A percentile compares a stretch with the other conserved stretches of the same genome.
Conservation (phyloP, 1,140 invertebrate species). For the Leptinotarsa texana region DNA sequence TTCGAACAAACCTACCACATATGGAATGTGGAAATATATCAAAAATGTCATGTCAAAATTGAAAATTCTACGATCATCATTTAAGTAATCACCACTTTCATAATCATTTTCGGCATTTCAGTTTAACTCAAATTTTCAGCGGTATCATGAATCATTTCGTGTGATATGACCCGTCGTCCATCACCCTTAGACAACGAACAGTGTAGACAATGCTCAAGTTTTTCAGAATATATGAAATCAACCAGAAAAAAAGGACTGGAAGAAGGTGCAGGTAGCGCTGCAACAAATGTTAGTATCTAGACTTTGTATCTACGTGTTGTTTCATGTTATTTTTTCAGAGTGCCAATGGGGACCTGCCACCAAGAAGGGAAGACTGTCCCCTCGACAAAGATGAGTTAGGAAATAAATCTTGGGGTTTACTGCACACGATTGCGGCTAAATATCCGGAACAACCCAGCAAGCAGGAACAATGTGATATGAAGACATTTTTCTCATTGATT, state of each 20-base stretch:
- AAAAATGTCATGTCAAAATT: no score
- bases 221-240: constrained; percentile 52
- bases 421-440: constrained; percentile 97
- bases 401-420: constrained; percentile 83
- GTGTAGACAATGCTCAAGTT: constrained; percentile 53
- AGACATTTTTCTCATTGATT: constrained; percentile 81
- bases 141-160: constrained; percentile 24
- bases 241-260: constrained; percentile 44
- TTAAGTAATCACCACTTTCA: no score
- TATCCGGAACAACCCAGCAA: constrained; percentile 85
- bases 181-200: constrained; percentile 51
- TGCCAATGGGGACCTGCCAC: constrained; percentile 32
- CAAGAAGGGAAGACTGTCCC: constrained; percentile 66
- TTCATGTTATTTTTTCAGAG: not conserved
- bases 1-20: no score
- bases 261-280: constrained; percentile 32
- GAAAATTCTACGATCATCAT: no score
- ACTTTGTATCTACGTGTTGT: constrained; percentile 23
- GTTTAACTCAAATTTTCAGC: constrained; percentile 20
- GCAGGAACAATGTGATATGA: constrained; percentile 77
- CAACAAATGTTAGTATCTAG: constrained; percentile 25
- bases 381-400: constrained; percentile 77
- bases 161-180: constrained; percentile 44
- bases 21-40: no score
- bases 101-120: constrained; percentile 5